Conservation (phyloP, 1,140 invertebrate species). For the Caenorhabditis inopinata region DNA sequence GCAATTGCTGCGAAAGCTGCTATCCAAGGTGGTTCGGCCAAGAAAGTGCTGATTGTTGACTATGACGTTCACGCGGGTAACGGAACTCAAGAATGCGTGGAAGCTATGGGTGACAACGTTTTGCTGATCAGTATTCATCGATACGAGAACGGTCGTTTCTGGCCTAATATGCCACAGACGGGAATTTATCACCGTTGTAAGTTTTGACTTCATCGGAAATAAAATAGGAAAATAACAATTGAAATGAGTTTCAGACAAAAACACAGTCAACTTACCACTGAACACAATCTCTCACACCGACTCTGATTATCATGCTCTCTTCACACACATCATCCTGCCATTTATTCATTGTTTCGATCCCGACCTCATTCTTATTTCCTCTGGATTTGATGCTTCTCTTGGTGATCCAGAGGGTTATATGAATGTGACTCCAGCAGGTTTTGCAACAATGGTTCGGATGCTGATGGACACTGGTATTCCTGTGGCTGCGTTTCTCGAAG, state of each 20-base stretch:
- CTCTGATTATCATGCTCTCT: conserved; percentile 68
- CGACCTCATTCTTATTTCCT: conserved; percentile 61
- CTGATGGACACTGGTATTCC: conserved; percentile 60
- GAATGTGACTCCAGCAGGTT: conserved; percentile 67
- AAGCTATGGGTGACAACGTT: conserved; percentile 77
- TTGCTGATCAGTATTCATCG: conserved; percentile 96
- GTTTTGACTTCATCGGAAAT: neutral
- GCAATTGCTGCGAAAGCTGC: conserved; percentile 79
- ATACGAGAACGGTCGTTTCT: conserved; percentile 87
- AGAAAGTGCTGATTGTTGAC: conserved; percentile 74
- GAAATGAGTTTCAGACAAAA: conserved; percentile 51
- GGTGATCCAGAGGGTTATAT: conserved; percentile 68
- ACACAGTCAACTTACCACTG: conserved; percentile 61
- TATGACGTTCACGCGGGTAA: conserved; percentile 96
- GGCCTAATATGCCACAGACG: conserved; percentile 86
- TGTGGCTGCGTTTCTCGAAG: conserved; percentile 56
- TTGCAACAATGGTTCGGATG: conserved; percentile 69
- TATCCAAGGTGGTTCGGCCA: neutral
- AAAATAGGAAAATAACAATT: neutral
- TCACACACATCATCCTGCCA: conserved; percentile 69
- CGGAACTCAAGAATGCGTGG: conserved; percentile 91
- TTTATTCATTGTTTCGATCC: conserved; percentile 68
- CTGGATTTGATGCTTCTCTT: conserved; percentile 68
- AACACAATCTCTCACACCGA: conserved; percentile 67
- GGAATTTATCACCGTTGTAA: conserved; percentile 72